Conservation (phyloP, 64 coral and sea anemone species). For the Montipora efflorescens region DNA sequence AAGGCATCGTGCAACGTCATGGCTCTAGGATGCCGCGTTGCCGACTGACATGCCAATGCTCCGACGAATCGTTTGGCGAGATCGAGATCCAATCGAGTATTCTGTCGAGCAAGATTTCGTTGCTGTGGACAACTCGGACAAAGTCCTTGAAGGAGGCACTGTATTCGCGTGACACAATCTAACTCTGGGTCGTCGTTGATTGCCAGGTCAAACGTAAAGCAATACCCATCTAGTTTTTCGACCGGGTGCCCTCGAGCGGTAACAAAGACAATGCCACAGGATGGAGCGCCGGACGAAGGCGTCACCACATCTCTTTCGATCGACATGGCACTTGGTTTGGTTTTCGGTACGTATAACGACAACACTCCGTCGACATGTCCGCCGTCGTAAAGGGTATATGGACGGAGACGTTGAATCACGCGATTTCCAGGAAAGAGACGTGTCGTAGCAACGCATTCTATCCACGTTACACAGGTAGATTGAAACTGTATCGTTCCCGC, state of each 20-base stretch:
- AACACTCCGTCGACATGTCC: background rate
- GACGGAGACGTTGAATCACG: background rate
- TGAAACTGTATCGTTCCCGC: conserved; percentile 2
- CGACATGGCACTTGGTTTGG: background rate
- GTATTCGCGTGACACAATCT: background rate
- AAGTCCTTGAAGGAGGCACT: background rate
- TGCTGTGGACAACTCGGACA: background rate
- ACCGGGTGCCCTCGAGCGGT: background rate
- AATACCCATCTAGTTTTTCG: background rate
- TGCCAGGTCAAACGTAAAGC: background rate
- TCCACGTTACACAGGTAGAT: background rate
- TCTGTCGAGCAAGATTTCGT: background rate
- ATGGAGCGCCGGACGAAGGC: background rate
- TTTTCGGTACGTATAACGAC: background rate
- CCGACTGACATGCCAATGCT: background rate
- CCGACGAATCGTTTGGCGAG: background rate
- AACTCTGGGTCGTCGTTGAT: background rate
- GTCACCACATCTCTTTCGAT: background rate
- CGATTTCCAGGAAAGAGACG: background rate
- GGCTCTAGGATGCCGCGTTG: background rate
- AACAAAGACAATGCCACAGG: background rate
- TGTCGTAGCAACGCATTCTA: background rate
- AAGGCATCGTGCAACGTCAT: background rate
- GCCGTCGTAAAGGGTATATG: background rate
- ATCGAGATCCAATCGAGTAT: background rate